Base-by-base conservation (phyloP, 2,888 invertebrate species). In the Tiliacea aurago region DNA sequence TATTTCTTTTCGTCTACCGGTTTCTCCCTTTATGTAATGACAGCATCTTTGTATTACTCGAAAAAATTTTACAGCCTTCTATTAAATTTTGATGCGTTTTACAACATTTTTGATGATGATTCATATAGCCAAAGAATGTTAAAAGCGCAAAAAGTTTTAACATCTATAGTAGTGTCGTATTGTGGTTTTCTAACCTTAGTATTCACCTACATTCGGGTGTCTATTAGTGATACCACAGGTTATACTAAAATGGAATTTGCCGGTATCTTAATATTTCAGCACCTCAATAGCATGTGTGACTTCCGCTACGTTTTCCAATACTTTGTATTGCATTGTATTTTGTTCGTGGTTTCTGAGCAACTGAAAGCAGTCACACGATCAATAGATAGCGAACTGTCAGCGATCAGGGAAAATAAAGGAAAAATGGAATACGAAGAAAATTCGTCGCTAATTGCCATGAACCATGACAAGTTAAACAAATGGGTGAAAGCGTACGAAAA, bases 401-500 rank as follows among this genome's bases (percentile, higher is more conserved):
- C 15, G 15, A 45, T 66, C 3, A 64, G 0, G 5, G 41, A 9
- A 23, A 58, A 23, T 11, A 33, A 15, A 15, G 33, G 9, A 28
- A 49, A 28, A 53, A 5, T 18, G 2, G 51, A 20, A 55, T 15
- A 43, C 2, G 43, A 11, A 45, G 66, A 43, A 4, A 45, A 20
- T 33, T 33, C 58, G 51, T 64, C 43, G 15, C 59, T 23, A 10
- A 51, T 23, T 49, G 20, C 28, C 6, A 15, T 53, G 11, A 51
- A 61, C 11, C 45, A 62, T 20, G 67, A 80, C 33, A 79, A 81
- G 13, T 75, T 91, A 47, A 84, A 90, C 45, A 85, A 85, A 73
- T 91, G 90, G 90, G 85, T 84, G 13, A 69, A 73, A 10, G 86
- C 89, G 0, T 92, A 90, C 45, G 86, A 80, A 11, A 88, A 86